Evolutionary conservation across 2,797 vertebrate species (phyloP), one percentile per base, ranked within the genome.

Genomic region (Chelmon rostratus): DNA sequence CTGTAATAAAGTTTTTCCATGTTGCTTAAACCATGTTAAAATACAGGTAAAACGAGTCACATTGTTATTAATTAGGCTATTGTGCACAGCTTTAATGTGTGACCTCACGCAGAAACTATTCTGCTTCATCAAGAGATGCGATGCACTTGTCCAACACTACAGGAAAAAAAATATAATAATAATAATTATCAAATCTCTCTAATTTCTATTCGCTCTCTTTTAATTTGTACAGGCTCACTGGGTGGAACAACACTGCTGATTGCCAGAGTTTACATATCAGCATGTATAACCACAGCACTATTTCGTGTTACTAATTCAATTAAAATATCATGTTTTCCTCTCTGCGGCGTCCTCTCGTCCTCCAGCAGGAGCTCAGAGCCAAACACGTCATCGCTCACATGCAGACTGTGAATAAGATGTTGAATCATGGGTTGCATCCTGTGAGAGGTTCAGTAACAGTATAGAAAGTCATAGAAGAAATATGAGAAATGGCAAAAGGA

Each of bases 311-410:
- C 52, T 61, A 61, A 78, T 63, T 72, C 19, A 35, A 61, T 75
- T 31, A 18, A 38, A 74, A 44, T 9, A 44, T 72, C 44, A 21
- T 18, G 70, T 79, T 79, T 19, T 61, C 10, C 31, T 75, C 57
- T 76, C 71, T 10, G 63, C 35, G 1, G 71, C 50, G 0, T 77
- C 76, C 63, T 74, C 61, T 80, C 76, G 81, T 85, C 69, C 68
- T 85, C 57, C 85, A 84, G 82, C 80, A 78, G 78, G 71, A 79
- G 72, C 76, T 72, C 70, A 65, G 61, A 79, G 80, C 76, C 66
- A 46, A 78, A 78, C 62, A 68, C 53, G 81, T 85, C 81, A 89
- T 67, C 52, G 18, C 67, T 81, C 84, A 68, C 44, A 61, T 73
- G 49, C 68, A 67, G 68, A 31, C 57, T 73, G 61, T 78, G 65